Evolutionary conservation across 2,797 vertebrate species (phyloP).

Genomic region (Takifugu rubripes): DNA sequence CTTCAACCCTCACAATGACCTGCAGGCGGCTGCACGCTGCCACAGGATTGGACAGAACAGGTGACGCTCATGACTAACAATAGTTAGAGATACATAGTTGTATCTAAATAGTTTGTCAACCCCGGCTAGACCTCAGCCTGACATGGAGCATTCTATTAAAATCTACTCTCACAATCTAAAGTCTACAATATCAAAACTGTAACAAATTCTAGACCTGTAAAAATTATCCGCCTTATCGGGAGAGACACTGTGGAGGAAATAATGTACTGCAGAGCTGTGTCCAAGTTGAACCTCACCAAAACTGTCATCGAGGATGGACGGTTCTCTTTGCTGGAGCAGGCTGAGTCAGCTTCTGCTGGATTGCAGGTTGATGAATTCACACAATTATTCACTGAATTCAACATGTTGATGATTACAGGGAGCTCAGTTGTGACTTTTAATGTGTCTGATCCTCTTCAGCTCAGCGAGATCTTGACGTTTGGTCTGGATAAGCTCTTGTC

Average conservation of each 20-base stretch:
- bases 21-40: constrained; percentile 89
- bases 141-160: too few species aligned
- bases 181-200: too few species aligned
- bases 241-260: constrained; percentile 91
- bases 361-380: constrained; percentile 60
- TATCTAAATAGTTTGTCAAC: too few species aligned
- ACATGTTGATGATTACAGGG: not conserved
- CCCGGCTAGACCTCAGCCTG: too few species aligned
- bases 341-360: constrained; percentile 59
- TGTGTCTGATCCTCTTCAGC: constrained; percentile 58
- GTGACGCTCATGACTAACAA: constrained; percentile 50
- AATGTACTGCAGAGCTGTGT: constrained; percentile 81
- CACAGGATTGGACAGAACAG: constrained; percentile 91
- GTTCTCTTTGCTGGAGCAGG: constrained; percentile 82
- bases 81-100: not conserved
- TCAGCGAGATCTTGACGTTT: constrained; percentile 90
- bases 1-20: constrained; percentile 95
- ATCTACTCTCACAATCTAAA: too few species aligned
- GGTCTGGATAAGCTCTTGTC: constrained; percentile 89
- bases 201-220: constrained; percentile 79
- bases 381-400: not conserved
- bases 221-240: constrained; percentile 88
- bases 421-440: not conserved
- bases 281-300: constrained; percentile 86
- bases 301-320: constrained; percentile 84